phyloP scores from a whole-genome alignment of 2,888 invertebrate genomes.

The Apocheima hispidaria region DNA sequence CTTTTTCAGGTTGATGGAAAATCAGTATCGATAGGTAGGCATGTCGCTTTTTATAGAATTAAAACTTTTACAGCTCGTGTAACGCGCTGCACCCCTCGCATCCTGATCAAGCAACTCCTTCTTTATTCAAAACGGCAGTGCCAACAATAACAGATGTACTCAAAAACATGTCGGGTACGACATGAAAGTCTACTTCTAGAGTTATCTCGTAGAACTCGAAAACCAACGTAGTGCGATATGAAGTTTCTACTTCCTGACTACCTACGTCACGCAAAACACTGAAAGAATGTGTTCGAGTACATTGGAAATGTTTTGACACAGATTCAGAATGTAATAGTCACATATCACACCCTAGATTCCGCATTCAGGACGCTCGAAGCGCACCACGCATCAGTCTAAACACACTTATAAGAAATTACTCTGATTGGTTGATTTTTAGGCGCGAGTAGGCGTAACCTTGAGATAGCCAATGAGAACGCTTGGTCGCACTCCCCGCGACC shows the following conservation, averaged over 20 bases:
- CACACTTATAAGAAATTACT: constrained; percentile 44
- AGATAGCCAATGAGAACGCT: too few relatives aligned
- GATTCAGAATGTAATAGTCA: constrained; percentile 39
- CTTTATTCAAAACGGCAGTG: constrained; percentile 45
- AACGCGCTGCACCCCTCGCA: constrained; percentile 13
- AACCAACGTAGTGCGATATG: background rate
- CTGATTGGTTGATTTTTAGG: too few relatives aligned
- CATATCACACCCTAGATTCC: too few relatives aligned
- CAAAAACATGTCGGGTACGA: too few relatives aligned
- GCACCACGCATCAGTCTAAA: too few relatives aligned
- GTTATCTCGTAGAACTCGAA: constrained; percentile 42
- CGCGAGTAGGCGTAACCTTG: too few relatives aligned
- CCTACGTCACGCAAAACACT: constrained; percentile 36
- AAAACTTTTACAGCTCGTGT: background rate
- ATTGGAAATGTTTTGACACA: too few relatives aligned
- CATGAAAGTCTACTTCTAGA: too few relatives aligned
- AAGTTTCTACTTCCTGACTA: constrained; percentile 30
- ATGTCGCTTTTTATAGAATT: too few relatives aligned
- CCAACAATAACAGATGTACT: constrained; percentile 45
- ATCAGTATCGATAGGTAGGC: constrained; percentile 24
- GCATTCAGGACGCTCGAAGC: too few relatives aligned
- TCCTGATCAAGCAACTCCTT: too few relatives aligned
- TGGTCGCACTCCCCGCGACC: too few relatives aligned
- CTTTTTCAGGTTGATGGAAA: constrained; percentile 33
- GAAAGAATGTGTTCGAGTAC: constrained; percentile 17